A percentile compares a stretch with the other conserved stretches of the same genome.
Conservation (phyloP, 2,888 invertebrate genomes). For the Lithophane semibrunnea region DNA sequence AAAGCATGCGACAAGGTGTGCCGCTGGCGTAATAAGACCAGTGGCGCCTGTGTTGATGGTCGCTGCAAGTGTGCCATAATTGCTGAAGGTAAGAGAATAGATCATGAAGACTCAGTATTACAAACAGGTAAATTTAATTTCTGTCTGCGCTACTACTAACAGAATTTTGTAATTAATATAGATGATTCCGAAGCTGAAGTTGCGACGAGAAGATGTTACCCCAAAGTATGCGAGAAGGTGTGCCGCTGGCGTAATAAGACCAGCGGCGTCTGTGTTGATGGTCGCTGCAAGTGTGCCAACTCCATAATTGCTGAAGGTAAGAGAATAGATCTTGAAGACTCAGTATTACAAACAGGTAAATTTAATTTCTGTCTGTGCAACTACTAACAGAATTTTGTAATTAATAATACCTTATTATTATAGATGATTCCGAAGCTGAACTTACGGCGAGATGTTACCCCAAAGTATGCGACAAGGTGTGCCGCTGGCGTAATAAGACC, state of each 20-base stretch:
- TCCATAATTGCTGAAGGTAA: too few species aligned
- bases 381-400: background rate
- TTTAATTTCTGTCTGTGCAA: background rate
- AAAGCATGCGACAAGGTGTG: conserved; percentile 28
- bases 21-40: background rate
- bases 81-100: too few species aligned
- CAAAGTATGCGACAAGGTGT: conserved; percentile 21
- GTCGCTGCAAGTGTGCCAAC: conserved; percentile 54
- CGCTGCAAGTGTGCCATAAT: too few species aligned
- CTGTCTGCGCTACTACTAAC: too few species aligned
- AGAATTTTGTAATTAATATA: too few species aligned
- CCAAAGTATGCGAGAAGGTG: too few species aligned
- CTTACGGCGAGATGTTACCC: background rate
- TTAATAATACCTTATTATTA: background rate
- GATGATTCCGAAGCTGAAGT: too few species aligned
- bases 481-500: conserved; percentile 6
- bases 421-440: conserved; percentile 15
- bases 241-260: too few species aligned
- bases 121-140: too few species aligned
- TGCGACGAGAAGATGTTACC: too few species aligned
- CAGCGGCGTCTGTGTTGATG: conserved; percentile 43
- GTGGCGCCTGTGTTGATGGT: too few species aligned
- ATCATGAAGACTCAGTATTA: too few species aligned
- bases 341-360: background rate
- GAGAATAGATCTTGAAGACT: conserved; percentile 10